Evolutionary conservation across 2,113 vertebrate genomes (phyloP).

Genomic region (Lota lota): DNA sequence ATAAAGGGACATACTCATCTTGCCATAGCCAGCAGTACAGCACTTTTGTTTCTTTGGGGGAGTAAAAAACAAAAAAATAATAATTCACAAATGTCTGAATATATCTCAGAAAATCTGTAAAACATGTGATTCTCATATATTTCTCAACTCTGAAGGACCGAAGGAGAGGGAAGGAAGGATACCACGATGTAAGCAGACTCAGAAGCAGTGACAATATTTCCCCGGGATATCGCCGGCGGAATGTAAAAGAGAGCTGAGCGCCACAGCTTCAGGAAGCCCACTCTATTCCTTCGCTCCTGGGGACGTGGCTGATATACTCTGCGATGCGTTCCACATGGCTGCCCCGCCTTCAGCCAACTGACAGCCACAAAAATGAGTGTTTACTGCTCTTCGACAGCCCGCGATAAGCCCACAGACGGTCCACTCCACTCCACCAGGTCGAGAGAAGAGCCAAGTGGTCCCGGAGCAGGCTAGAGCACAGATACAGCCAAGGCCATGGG

Average conservation of each 20-base stretch:
- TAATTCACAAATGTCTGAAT: background rate
- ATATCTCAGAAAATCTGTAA: background rate
- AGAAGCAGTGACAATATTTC: slow-evolving; percentile 47
- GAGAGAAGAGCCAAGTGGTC: slow-evolving; percentile 33
- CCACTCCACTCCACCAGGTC: slow-evolving; percentile 52
- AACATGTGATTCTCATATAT: slow-evolving; percentile 36
- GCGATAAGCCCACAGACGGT: slow-evolving; percentile 60
- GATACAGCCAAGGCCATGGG: background rate
- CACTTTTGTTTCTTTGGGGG: too few species aligned
- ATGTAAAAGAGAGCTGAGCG: slow-evolving; percentile 24
- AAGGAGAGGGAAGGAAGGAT: slow-evolving; percentile 19
- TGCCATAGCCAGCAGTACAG: too few species aligned
- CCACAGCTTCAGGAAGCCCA: slow-evolving; percentile 28
- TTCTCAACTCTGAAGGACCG: slow-evolving; percentile 26
- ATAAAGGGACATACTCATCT: too few species aligned
- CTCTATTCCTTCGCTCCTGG: slow-evolving; percentile 38
- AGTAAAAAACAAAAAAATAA: background rate
- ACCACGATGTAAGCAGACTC: slow-evolving; percentile 37
- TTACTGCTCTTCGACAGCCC: slow-evolving; percentile 57
- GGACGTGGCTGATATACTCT: slow-evolving; percentile 30
- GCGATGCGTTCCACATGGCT: slow-evolving; percentile 52
- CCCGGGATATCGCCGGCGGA: slow-evolving; percentile 1
- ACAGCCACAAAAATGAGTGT: slow-evolving; percentile 71
- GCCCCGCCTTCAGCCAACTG: slow-evolving; percentile 57
- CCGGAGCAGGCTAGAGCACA: slow-evolving; percentile 21